Percentiles rank a stretch among this genome's conserved stretches.
Conservation (phyloP, 92 coral and sea anemone genomes). For the Zoanthus sansibaricus region DNA sequence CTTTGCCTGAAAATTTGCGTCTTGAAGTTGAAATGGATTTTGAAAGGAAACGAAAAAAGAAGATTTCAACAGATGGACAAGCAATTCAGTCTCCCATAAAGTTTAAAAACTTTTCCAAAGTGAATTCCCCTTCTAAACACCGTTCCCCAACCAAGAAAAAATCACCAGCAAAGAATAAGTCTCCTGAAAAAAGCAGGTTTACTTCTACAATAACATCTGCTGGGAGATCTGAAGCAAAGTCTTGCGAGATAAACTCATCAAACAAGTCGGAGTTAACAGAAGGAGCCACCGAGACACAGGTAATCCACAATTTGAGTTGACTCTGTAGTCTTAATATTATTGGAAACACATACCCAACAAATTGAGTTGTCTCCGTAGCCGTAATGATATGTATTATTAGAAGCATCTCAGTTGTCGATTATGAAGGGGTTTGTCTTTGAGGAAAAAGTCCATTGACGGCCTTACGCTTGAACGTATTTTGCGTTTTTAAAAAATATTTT, state of each 20-base stretch:
- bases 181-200: conserved; percentile 17
- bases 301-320: background rate
- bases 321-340: too few relatives aligned
- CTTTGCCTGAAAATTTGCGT: conserved; percentile 77
- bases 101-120: background rate
- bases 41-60: conserved; percentile 38
- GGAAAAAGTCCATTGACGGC: too few relatives aligned
- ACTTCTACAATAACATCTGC: conserved; percentile 9
- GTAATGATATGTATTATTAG: too few relatives aligned
- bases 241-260: background rate
- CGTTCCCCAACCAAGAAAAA: background rate
- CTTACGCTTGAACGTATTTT: too few relatives aligned
- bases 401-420: too few relatives aligned
- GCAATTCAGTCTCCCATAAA: conserved; percentile 6
- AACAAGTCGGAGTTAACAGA: background rate
- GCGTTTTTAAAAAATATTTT: too few relatives aligned
- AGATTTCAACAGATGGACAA: background rate
- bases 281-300: background rate
- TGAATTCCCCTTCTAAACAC: conserved; percentile 30
- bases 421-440: too few relatives aligned
- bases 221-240: background rate
- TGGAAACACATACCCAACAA: too few relatives aligned
- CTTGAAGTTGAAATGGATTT: conserved; percentile 74
- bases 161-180: conserved; percentile 25
- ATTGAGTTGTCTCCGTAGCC: too few relatives aligned